Conservation (phyloP, 2,113 vertebrate species). For the Phocoena sinus region DNA sequence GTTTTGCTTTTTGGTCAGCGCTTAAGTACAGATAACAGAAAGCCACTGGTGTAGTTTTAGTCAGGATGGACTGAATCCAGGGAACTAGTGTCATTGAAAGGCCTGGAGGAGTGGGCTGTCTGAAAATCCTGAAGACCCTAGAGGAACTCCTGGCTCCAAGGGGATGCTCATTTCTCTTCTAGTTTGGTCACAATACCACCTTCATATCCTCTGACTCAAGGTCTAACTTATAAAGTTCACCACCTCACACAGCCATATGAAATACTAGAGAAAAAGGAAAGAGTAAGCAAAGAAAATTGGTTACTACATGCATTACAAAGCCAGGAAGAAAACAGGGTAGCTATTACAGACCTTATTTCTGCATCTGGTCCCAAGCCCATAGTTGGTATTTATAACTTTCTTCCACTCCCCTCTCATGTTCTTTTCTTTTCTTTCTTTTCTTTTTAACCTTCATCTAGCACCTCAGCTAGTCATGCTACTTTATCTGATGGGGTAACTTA, state of each 20-base stretch:
- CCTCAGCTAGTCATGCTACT: not conserved
- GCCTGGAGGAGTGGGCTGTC: not conserved
- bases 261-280: not conserved
- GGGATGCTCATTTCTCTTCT: not conserved
- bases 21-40: not conserved
- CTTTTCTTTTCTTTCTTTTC: not conserved
- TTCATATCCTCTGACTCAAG: not conserved
- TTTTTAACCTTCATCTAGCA: not conserved
- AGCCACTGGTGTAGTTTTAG: not conserved
- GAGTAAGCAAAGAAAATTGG: not conserved
- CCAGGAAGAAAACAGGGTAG: not conserved
- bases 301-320: not conserved
- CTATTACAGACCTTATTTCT: not conserved
- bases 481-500: not conserved
- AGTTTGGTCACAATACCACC: not conserved
- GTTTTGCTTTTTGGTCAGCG: not conserved
- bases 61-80: not conserved
- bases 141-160: not conserved
- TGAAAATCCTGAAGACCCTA: not conserved
- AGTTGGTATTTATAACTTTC: not conserved
- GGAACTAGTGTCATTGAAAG: not conserved
- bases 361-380: not conserved
- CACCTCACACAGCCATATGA: not conserved
- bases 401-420: not conserved
- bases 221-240: not conserved